Percentiles rank a stretch among this genome's conserved stretches.
These are phyloP conservation scores for Actinia equina DNA, from an alignment of 64 coral and sea anemone species.

Conservation along the genomic window DNA sequence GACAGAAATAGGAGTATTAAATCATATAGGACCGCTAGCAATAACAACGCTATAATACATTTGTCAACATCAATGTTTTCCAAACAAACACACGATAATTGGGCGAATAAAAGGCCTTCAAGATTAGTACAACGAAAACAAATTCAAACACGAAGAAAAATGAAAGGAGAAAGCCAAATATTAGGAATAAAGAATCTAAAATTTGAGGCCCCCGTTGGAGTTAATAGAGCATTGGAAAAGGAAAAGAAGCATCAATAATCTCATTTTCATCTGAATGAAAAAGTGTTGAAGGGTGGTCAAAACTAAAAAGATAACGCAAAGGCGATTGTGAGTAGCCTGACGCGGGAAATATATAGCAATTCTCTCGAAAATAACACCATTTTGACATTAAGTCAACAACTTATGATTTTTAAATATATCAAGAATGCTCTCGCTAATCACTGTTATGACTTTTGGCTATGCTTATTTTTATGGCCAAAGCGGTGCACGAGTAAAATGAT, in stretches of 20 bases:
- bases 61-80: not conserved
- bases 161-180: not conserved
- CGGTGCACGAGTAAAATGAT: not conserved
- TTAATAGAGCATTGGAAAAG: not conserved
- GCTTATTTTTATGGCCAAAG: not conserved
- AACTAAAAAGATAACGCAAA: not conserved
- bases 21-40: slow-evolving; percentile 10
- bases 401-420: not conserved
- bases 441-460: not conserved
- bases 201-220: not conserved
- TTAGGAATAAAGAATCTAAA: not conserved
- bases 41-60: not conserved
- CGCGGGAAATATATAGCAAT: not conserved
- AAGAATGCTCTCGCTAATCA: not conserved
- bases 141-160: not conserved
- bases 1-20: not conserved
- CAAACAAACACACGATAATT: slow-evolving; percentile 23
- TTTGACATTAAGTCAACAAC: not conserved
- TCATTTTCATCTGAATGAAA: not conserved
- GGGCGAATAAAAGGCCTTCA: not conserved
- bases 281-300: not conserved
- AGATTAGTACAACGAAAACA: not conserved
- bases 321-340: not conserved
- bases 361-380: not conserved
- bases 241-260: not conserved